phyloP scores from a whole-genome alignment of 1,140 invertebrate species.

The Caenorhabditis brenneri region DNA sequence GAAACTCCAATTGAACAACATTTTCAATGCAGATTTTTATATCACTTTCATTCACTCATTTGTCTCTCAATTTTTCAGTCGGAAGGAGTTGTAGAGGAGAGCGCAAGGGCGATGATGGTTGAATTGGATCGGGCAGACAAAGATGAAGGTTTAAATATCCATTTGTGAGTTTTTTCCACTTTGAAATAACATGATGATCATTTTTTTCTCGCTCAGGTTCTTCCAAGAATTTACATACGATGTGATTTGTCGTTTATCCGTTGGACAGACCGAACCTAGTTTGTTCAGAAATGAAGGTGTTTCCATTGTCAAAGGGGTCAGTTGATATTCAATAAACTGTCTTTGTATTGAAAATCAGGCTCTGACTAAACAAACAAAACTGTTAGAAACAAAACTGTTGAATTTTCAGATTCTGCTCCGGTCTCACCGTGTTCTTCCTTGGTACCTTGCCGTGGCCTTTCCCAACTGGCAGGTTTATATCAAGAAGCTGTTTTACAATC shows the following conservation, averaged over 20 bases:
- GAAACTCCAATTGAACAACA: too few species aligned
- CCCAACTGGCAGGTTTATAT: not conserved
- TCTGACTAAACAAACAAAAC: not conserved
- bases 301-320: not conserved
- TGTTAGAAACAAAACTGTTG: not conserved
- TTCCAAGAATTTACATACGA: constrained; percentile 27
- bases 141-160: not conserved
- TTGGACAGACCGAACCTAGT: not conserved
- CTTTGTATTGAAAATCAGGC: too few species aligned
- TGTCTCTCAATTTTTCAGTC: not conserved
- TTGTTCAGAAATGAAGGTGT: not conserved
- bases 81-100: not conserved
- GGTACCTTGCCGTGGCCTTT: not conserved
- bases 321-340: too few species aligned
- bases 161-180: not conserved
- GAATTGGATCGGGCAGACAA: too few species aligned
- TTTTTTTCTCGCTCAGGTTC: not conserved
- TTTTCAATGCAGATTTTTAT: too few species aligned
- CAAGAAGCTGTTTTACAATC: not conserved
- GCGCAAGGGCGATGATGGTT: not conserved
- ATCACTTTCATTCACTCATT: too few species aligned
- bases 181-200: not conserved
- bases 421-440: not conserved
- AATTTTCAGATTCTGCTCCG: not conserved
- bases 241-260: not conserved